Evolutionary conservation across 2,113 vertebrate species (phyloP).

Genomic region (Passer montanus): DNA sequence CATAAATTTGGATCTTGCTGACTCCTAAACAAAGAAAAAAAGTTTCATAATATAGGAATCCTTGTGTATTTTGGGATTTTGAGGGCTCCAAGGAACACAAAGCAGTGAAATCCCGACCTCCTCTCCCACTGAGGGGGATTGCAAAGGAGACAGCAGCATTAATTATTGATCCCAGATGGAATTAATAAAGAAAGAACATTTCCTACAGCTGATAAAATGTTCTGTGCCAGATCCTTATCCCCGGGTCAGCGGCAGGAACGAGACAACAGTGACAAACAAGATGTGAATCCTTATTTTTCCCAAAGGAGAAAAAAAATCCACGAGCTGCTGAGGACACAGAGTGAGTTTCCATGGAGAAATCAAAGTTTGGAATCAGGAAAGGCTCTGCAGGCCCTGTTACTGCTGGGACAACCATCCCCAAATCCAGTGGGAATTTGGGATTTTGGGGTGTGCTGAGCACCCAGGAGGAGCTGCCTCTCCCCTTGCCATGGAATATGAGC

Average conservation of each 20-base stretch:
- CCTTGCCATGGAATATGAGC: not conserved
- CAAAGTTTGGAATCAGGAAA: not conserved
- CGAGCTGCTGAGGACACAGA: not conserved
- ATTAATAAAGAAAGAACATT: slow-evolving; percentile 42
- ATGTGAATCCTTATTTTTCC: not conserved
- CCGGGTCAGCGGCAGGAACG: not conserved
- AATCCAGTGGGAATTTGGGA: fast-evolving
- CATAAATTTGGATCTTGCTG: not conserved
- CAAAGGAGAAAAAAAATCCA: not conserved
- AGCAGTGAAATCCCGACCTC: not conserved
- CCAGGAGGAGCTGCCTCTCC: not conserved
- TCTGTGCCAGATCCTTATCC: not conserved
- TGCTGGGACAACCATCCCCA: not conserved
- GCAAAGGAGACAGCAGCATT: not conserved
- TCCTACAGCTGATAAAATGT: slow-evolving; percentile 6
- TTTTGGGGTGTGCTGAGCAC: not conserved
- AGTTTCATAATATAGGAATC: not conserved
- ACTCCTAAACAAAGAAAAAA: not conserved
- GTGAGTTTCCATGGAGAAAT: not conserved
- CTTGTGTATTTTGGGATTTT: not conserved
- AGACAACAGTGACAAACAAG: not conserved
- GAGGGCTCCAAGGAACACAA: not conserved
- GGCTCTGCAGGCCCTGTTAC: not conserved
- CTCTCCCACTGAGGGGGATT: not conserved
- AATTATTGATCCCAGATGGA: slow-evolving; percentile 58